Evolutionary conservation across 2,888 invertebrate species (phyloP), one percentile per base, ranked within the genome.

Genomic region (Phengaris arion): DNA sequence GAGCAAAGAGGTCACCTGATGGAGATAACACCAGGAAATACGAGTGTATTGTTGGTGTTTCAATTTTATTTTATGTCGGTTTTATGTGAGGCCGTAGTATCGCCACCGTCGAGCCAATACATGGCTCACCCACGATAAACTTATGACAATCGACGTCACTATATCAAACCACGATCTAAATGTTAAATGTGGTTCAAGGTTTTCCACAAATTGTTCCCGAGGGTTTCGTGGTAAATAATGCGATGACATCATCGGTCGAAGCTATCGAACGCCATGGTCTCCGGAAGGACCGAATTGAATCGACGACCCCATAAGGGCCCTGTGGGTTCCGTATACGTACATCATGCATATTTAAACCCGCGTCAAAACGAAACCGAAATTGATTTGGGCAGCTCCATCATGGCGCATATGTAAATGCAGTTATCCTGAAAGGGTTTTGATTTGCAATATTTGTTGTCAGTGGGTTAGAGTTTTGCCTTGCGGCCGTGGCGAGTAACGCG

Each of bases 291-390:
- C 8, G 15, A 69, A 69, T 69, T 48, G 22, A 15, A 59, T 15
- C 8, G 35, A 35, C 35, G 48, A 15, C 48, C 69, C 48, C 13
- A 69, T 15, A 69, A 15, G 69, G 69, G 9, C 46, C 69, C 48
- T 48, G 15, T n/a, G 12, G 68, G 35, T 15, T 59, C 22, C 59
- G 0, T 10, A 15, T 8, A 10, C 48, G 48, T 8, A 46, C n/a
- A n/a, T 69, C 69, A 69, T 69, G 48, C n/a, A 48, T 48, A 69
- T 69, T 48, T 64, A 35, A 64, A 64, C 13, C 64, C 35, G 35
- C 64, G 64, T 64, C 64, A 64, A 64, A 64, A 64, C 35, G 64
- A 64, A 64, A 64, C 45, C 64, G 64, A 64, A 64, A 64, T 64
- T 45, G 2, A 45, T 64, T 64, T 64, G 64, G 64, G 45, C 64